Conservation (phyloP, 2,113 vertebrate genomes). For the Pygoscelis adeliae region DNA sequence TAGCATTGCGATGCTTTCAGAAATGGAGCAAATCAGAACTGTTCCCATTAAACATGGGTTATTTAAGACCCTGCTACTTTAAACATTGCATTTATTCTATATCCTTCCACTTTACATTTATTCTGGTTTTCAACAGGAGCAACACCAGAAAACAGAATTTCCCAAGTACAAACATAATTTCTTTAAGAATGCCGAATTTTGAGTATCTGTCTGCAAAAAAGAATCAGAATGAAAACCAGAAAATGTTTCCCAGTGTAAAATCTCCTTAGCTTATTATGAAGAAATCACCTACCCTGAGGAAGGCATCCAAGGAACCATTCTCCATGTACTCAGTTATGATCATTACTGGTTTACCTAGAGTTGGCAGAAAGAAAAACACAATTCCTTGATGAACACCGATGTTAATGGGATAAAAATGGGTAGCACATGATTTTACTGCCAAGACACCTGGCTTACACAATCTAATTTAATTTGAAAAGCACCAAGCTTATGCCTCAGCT, state of each 20-base stretch:
- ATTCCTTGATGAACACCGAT: slow-evolving; percentile 65
- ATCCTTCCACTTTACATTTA: background rate
- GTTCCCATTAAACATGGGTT: slow-evolving; percentile 40
- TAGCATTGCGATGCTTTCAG: background rate
- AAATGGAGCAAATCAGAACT: slow-evolving; percentile 49
- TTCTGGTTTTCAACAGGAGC: background rate
- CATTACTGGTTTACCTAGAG: slow-evolving; percentile 98
- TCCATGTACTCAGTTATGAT: slow-evolving; percentile 99
- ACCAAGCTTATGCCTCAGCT: slow-evolving; percentile 74
- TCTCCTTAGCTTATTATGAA: slow-evolving; percentile 30
- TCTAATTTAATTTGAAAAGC: slow-evolving; percentile 81
- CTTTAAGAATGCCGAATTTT: background rate
- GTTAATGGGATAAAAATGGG: slow-evolving; percentile 80
- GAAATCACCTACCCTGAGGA: slow-evolving; percentile 91
- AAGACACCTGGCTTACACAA: slow-evolving; percentile 77
- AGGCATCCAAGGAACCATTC: slow-evolving; percentile 97
- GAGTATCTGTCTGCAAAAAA: background rate
- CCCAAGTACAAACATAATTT: background rate
- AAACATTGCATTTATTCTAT: background rate
- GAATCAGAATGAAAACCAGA: background rate
- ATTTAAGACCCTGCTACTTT: slow-evolving; percentile 48
- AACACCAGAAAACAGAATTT: background rate
- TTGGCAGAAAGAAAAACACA: slow-evolving; percentile 74
- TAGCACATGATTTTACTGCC: slow-evolving; percentile 73
- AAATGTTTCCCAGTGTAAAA: background rate